A percentile compares a stretch with the other conserved stretches of the same genome.
These are phyloP conservation scores for Chionodraco myersi DNA, from an alignment of 2,113 vertebrate genomes.

Conservation along the genomic window DNA sequence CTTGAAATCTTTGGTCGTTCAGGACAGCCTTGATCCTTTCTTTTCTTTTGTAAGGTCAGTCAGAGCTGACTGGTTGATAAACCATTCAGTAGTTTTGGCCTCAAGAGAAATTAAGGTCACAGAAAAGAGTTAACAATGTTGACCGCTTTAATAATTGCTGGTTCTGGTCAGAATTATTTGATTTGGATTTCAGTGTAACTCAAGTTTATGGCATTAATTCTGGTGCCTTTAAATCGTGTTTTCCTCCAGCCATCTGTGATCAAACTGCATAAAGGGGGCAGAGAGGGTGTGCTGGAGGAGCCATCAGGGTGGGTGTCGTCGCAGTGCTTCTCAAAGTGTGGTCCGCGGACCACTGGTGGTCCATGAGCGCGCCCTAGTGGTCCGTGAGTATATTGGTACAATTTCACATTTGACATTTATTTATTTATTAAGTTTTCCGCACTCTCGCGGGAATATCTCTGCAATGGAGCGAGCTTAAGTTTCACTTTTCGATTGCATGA, in stretches of 20 bases:
- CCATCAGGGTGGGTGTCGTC: conserved; percentile 23
- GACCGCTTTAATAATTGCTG: not conserved
- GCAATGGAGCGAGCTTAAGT: too few species aligned
- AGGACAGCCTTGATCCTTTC: conserved; percentile 17
- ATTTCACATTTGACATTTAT: too few species aligned
- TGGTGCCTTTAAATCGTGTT: conserved; percentile 24
- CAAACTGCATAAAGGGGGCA: conserved; percentile 21
- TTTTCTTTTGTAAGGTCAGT: not conserved
- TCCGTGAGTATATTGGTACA: too few species aligned
- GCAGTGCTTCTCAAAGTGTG: too few species aligned
- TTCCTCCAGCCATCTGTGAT: conserved; percentile 2
- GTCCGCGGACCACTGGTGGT: too few species aligned
- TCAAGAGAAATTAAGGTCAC: conserved; percentile 40
- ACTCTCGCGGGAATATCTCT: too few species aligned
- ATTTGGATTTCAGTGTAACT: conserved; percentile 22
- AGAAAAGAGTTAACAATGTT: conserved; percentile 22
- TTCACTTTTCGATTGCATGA: too few species aligned
- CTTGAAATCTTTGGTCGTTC: conserved; percentile 61
- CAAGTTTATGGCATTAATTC: not conserved
- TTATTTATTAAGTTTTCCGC: too few species aligned
- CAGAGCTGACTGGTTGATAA: conserved; percentile 1
- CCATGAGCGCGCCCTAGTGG: too few species aligned
- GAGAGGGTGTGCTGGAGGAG: conserved; percentile 34
- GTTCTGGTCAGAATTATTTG: conserved; percentile 19
- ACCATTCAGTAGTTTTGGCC: conserved; percentile 49